Base-by-base conservation (phyloP, 2,113 vertebrate genomes). In the Silurus glanis region DNA sequence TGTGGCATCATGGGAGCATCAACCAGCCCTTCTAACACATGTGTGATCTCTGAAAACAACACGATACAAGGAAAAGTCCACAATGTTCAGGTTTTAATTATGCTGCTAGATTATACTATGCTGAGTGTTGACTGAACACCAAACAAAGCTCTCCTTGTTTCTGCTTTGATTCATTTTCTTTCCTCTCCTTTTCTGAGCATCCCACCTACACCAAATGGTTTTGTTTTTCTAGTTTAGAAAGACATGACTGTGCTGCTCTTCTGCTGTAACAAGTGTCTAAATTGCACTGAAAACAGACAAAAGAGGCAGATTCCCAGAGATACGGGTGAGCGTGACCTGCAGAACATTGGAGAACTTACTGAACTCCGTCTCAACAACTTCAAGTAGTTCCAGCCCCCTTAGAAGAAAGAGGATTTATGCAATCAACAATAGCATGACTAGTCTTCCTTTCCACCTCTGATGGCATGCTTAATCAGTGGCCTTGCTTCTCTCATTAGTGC, bases 401-500 rank as follows among this genome's bases (percentile, higher is more conserved):
- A 66, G 47, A 66, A 72, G 78, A 71, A 45, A 59, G 66, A 86
- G 66, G 66, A 72, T 80, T 86, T 28, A 81, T 81, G 37, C 64
- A 71, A 81, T 89, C 66, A 74, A 58, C 72, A 83, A 45, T 21
- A 53, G 51, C 78, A 71, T 47, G 79, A 81, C 83, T 79, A 62
- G 59, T 67, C 86, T 83, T 88, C 21, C 74, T 82, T 64, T 80
- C 83, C 61, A 37, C 47, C 80, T 83, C 80, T 87, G 82, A 66
- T 56, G 72, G 81, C 56, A 56, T 72, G 81, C 67, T 86, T 85
- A 85, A 84, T 88, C 85, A 83, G 72, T 83, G 56, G 62, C 84
- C 85, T 87, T 85, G 55, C n/a, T 84, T 61, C 78, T 89, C 86
- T 88, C 84, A 88, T 90, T 89, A 87, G 64, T 78, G 51, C 80